Percentiles rank a stretch among this genome's conserved stretches.
phyloP scores from a whole-genome alignment of 2,797 vertebrate genomes.

The Calcarius lapponicus region DNA sequence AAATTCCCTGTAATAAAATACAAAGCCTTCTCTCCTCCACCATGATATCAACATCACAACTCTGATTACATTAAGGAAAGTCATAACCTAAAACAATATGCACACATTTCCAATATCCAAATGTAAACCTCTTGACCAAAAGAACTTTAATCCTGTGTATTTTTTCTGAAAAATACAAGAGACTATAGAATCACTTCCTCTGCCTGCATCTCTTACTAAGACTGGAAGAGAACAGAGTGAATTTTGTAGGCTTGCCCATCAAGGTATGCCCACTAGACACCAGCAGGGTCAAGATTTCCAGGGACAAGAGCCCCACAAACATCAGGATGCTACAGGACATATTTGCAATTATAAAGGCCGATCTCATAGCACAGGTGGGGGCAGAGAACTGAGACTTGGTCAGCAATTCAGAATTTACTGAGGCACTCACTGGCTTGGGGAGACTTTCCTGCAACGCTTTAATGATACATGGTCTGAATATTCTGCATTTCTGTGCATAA shows the following conservation, averaged over 20 bases:
- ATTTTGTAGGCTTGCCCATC: neutral
- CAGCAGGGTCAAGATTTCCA: neutral
- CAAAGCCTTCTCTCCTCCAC: neutral
- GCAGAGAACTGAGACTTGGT: neutral
- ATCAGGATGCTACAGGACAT: rapidly evolving
- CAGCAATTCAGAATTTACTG: neutral
- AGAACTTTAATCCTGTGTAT: neutral
- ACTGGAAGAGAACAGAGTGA: neutral
- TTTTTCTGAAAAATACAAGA: neutral
- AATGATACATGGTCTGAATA: neutral
- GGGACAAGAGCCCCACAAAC: neutral
- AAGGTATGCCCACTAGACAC: neutral
- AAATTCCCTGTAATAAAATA: neutral
- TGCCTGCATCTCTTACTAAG: neutral
- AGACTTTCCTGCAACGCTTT: neutral
- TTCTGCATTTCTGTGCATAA: constrained; percentile 11
- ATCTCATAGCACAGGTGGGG: rapidly evolving
- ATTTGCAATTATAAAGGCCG: rapidly evolving
- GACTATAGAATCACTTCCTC: neutral
- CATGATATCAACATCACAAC: neutral
- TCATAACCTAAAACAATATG: neutral
- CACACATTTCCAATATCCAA: neutral
- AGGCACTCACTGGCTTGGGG: neutral
- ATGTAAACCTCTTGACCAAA: neutral
- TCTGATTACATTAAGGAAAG: neutral